phyloP scores from a whole-genome alignment of 2,113 vertebrate species.

The Holacanthus passer region DNA sequence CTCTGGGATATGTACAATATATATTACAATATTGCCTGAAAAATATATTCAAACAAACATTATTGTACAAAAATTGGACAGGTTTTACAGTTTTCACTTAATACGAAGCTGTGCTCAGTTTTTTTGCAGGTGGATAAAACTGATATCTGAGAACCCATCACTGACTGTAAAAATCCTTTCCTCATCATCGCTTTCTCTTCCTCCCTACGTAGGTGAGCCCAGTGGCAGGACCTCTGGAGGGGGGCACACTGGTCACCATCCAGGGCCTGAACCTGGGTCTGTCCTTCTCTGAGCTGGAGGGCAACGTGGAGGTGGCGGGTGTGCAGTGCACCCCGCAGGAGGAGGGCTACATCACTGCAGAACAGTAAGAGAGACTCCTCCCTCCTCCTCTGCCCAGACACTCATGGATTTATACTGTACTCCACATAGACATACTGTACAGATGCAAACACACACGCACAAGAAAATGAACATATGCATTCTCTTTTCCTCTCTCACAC shows the following conservation, averaged over 20 bases:
- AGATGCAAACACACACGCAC: constrained; percentile 4
- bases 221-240: constrained; percentile 91
- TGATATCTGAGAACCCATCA: not conserved
- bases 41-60: not conserved
- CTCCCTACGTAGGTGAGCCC: constrained; percentile 88
- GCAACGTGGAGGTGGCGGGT: constrained; percentile 93
- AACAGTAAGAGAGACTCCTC: constrained; percentile 89
- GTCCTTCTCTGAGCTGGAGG: constrained; percentile 93
- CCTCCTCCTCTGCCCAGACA: not conserved
- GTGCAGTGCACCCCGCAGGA: constrained; percentile 89
- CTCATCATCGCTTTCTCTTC: not conserved
- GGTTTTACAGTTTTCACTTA: not conserved
- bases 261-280: constrained; percentile 94
- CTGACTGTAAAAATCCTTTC: not conserved
- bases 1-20: too few species aligned
- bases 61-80: not conserved
- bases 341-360: constrained; percentile 92
- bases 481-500: not conserved
- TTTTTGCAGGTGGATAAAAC: not conserved
- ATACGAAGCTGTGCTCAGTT: not conserved
- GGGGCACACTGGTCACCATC: constrained; percentile 94
- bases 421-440: constrained; percentile 1
- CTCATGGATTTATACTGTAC: constrained; percentile 17
- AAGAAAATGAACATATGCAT: not conserved
- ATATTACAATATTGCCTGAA: too few species aligned